A percentile compares a stretch with the other conserved stretches of the same genome.
Evolutionary conservation across 2,888 invertebrate genomes (phyloP).

Genomic region (Conomelus anceps): DNA sequence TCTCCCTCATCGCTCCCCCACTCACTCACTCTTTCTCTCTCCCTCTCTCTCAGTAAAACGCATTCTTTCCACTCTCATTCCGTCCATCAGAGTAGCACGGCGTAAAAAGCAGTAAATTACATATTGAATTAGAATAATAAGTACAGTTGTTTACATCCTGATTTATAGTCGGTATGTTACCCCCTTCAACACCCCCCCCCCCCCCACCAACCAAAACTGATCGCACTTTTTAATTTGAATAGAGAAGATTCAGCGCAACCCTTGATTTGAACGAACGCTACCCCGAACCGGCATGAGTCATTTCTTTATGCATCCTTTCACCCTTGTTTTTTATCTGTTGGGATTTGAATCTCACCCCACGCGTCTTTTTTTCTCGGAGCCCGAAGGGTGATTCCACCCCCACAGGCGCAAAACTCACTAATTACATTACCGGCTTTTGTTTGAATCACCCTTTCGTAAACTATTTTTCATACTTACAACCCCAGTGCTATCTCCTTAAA

Average conservation of each 20-base stretch:
- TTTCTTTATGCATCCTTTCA: neutral
- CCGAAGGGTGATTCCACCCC: neutral
- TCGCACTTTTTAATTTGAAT: neutral
- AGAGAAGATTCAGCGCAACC: neutral
- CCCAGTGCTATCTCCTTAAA: neutral
- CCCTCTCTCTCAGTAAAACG: neutral
- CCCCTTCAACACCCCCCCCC: neutral
- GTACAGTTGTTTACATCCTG: neutral
- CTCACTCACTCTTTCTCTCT: neutral
- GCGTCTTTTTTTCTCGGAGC: neutral
- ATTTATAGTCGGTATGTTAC: neutral
- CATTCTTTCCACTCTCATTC: neutral
- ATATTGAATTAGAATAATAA: neutral
- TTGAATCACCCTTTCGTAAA: neutral
- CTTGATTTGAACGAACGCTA: neutral
- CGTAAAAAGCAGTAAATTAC: neutral
- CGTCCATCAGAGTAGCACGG: neutral
- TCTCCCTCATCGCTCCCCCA: no score
- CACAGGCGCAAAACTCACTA: neutral
- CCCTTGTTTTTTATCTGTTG: slow-evolving; percentile 23
- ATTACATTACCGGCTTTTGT: neutral
- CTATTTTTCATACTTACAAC: neutral
- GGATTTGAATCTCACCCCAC: slow-evolving; percentile 24
- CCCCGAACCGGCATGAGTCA: neutral
- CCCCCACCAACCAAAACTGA: neutral